A percentile compares a stretch with the other conserved stretches of the same genome.
phyloP scores from a whole-genome alignment of 2,888 invertebrate species.

The Acleris literana region DNA sequence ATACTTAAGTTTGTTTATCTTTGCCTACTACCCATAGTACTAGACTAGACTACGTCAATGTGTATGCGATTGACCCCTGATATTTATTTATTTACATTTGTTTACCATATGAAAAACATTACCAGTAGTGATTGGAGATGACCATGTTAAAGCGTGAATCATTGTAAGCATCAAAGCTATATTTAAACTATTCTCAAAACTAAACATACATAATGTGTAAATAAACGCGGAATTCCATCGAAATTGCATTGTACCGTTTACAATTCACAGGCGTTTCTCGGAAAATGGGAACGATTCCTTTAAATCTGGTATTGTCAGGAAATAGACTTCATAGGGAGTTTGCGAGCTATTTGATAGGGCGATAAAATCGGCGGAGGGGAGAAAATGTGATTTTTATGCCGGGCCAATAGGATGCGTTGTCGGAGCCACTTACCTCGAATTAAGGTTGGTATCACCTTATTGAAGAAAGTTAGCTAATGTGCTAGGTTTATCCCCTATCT shows the following conservation, averaged over 20 bases:
- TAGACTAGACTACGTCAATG: too few species aligned
- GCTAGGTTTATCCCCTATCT: too few species aligned
- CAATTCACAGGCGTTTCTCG: constrained; percentile 28
- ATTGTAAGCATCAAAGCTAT: too few species aligned
- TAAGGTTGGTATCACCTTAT: constrained; percentile 24
- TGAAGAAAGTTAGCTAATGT: background rate
- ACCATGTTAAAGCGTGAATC: too few species aligned
- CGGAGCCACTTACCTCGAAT: constrained; percentile 30
- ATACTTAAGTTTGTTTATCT: too few species aligned
- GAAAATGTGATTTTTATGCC: constrained; percentile 37
- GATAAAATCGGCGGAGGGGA: constrained; percentile 42
- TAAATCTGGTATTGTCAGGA: constrained; percentile 46
- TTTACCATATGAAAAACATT: too few species aligned
- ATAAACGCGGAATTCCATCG: constrained; percentile 3
- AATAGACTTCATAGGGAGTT: constrained; percentile 43
- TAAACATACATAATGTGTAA: background rate
- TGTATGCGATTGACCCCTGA: too few species aligned
- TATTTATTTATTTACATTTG: too few species aligned
- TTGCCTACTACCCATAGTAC: too few species aligned
- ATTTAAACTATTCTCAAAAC: background rate
- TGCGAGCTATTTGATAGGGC: constrained; percentile 43
- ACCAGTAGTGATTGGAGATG: too few species aligned
- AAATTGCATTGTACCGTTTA: constrained; percentile 19
- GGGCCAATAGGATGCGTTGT: constrained; percentile 22
- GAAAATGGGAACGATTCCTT: constrained; percentile 40